These are phyloP conservation scores for Gisinianus flammeolus DNA, from an alignment of 2,888 invertebrate genomes.

Conservation along the genomic window DNA sequence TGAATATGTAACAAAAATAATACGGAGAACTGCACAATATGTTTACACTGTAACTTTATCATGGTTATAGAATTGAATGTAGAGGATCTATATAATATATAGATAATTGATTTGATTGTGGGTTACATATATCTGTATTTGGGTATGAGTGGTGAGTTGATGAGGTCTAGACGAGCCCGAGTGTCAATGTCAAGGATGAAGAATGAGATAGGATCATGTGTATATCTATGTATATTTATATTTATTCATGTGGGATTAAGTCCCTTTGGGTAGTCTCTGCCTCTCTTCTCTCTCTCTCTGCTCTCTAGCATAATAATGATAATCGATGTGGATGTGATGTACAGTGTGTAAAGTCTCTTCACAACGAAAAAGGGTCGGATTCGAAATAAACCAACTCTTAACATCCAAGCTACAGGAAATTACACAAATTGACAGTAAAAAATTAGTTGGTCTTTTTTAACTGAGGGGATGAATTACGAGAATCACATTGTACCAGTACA, in stretches of 20 bases:
- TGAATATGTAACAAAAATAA: too few relatives aligned
- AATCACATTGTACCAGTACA: background rate
- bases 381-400: background rate
- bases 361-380: background rate
- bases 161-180: too few relatives aligned
- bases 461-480: background rate
- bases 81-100: too few relatives aligned
- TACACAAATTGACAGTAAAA: constrained; percentile 40
- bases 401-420: constrained; percentile 38
- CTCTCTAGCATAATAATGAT: background rate
- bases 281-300: background rate
- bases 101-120: too few relatives aligned
- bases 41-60: too few relatives aligned
- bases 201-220: background rate
- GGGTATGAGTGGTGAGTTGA: too few relatives aligned
- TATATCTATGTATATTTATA: too few relatives aligned
- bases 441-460: constrained; percentile 23
- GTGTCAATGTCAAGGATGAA: background rate
- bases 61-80: too few relatives aligned
- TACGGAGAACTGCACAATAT: too few relatives aligned
- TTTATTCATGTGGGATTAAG: background rate
- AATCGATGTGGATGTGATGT: background rate
- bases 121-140: too few relatives aligned
- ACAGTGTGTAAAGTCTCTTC: background rate
- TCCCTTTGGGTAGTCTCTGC: background rate